Percentiles rank a stretch among this genome's conserved stretches.
Evolutionary conservation across 2,797 vertebrate genomes (phyloP).

Genomic region (Chloroceryle amazona): DNA sequence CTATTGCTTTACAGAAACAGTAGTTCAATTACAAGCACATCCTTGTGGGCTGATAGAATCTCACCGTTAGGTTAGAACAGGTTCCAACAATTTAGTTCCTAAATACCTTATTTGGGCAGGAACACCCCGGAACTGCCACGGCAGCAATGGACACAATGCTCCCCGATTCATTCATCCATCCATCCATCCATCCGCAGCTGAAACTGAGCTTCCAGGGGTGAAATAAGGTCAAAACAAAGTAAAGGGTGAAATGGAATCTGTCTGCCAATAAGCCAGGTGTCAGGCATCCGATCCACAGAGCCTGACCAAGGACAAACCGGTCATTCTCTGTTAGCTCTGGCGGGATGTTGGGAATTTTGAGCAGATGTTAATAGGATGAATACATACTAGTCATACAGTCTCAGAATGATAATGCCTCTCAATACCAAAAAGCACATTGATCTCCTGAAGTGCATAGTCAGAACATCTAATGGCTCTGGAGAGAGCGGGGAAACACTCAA

Average conservation of each 20-base stretch:
- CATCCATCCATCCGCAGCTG: background rate
- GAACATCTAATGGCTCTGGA: constrained; percentile 19
- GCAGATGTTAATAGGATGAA: constrained; percentile 71
- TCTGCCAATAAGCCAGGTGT: constrained; percentile 4
- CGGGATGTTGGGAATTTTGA: constrained; percentile 58
- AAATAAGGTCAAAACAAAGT: background rate
- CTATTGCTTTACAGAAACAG: background rate
- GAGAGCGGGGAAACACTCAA: constrained; percentile 14
- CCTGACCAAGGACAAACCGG: constrained; percentile 59
- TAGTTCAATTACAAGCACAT: background rate
- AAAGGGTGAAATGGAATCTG: background rate
- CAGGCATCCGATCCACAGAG: background rate
- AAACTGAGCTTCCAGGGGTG: background rate
- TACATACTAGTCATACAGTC: background rate
- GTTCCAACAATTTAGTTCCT: background rate
- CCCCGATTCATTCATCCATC: background rate
- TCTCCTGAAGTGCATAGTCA: constrained; percentile 44
- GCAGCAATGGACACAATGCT: background rate
- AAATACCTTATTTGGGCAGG: background rate
- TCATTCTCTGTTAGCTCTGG: background rate
- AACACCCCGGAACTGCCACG: background rate
- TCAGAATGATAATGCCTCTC: constrained; percentile 61
- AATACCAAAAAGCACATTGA: constrained; percentile 58
- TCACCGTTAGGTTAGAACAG: background rate
- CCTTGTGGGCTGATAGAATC: background rate